Conservation (phyloP, 2,888 invertebrate species). For the Rhorus exstirpatorius region DNA sequence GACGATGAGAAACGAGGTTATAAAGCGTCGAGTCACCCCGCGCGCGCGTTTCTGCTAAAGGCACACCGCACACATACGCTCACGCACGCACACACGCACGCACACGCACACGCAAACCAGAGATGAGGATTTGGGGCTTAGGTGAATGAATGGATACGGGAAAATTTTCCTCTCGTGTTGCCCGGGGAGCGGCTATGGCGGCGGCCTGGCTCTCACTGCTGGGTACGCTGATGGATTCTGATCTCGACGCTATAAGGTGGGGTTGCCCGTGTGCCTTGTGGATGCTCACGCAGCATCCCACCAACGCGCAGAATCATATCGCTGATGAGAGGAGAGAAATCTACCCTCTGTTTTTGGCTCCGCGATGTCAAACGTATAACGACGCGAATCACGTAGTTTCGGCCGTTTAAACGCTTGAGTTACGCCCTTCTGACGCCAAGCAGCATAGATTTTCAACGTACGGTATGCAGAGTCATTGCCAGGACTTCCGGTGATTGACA, state of each 20-base stretch:
- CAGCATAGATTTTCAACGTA: no score
- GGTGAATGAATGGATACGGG: slow-evolving; percentile 43
- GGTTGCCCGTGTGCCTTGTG: slow-evolving; percentile 50
- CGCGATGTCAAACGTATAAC: slow-evolving; percentile 45
- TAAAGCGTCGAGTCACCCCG: slow-evolving; percentile 70
- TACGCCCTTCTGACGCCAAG: slow-evolving; percentile 19
- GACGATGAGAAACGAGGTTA: slow-evolving; percentile 65
- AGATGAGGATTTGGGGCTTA: slow-evolving; percentile 10
- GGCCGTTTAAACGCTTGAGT: not conserved
- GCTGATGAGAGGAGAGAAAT: slow-evolving; percentile 48
- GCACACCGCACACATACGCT: no score
- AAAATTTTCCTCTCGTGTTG: slow-evolving; percentile 70
- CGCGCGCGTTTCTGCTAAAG: slow-evolving; percentile 65
- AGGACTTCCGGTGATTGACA: slow-evolving; percentile 15
- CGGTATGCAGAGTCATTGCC: slow-evolving; percentile 20
- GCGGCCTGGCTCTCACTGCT: slow-evolving; percentile 85
- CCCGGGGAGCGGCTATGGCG: slow-evolving; percentile 86
- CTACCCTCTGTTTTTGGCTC: no score
- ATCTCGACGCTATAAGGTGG: slow-evolving; percentile 70
- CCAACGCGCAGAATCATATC: slow-evolving; percentile 82
- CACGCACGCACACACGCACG: no score
- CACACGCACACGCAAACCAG: no score
- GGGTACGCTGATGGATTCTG: slow-evolving; percentile 72
- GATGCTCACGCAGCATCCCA: slow-evolving; percentile 81
- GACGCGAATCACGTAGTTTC: no score